Evolutionary conservation across 2,888 invertebrate species (phyloP), one percentile per base, ranked within the genome.

Genomic region (Leucozona laternaria): DNA sequence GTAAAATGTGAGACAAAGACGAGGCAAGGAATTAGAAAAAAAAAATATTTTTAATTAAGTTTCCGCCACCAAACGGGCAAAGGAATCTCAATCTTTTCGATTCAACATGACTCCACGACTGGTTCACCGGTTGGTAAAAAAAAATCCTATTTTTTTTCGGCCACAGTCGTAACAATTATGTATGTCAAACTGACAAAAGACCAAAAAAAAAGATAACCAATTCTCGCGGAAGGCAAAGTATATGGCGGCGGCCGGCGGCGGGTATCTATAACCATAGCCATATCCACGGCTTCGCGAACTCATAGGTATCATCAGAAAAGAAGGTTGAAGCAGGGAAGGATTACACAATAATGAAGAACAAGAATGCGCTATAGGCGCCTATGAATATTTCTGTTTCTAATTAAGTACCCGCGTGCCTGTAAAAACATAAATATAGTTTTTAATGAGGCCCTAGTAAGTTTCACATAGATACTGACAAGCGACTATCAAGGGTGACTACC

Each of bases 151-250:
- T 72, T 80, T 77, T 77, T 73, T 71, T 77, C 13, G 17, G 72
- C 53, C 58, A 72, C 85, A 76, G 77, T 85, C 80, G 80, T 85
- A 85, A 85, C 85, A 85, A 72, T 84, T 79, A 66, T 84, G 55
- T 70, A 57, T 76, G 84, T 66, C 58, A 57, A 37, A 50, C 66
- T 50, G 48, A 66, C 50, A 50, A 22, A 20, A 50, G 66, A n/a
- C n/a, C 15, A 15, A 62, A 22, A 62, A 28, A 45, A 62, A 62
- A 40, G 11, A 62, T 40, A 10, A 40, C 40, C 60, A 37, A 60
- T 25, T 43, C 25, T 64, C 28, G 25, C 50, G 62, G 55, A 40
- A 20, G 53, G 55, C 64, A 64, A 17, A 43, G 22, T 25, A 53
- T 15, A n/a, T n/a, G n/a, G n/a, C n/a, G n/a, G n/a, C n/a, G n/a